Base-by-base conservation (phyloP, 2,797 vertebrate genomes). In the Chrysocyon brachyurus region DNA sequence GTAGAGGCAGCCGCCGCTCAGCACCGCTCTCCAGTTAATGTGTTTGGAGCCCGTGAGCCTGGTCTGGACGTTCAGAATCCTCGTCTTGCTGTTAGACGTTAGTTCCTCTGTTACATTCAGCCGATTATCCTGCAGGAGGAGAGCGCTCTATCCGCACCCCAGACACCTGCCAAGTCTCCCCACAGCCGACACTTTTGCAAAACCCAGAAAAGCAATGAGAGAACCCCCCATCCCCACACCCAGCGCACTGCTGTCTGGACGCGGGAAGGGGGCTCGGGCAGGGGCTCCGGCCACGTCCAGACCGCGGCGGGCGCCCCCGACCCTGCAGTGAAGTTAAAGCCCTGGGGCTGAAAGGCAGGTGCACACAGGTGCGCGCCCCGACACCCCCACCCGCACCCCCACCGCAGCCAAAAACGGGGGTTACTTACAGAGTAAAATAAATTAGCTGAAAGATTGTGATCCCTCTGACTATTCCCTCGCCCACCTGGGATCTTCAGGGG, bases 401-500 rank as follows among this genome's bases (percentile, higher is more conserved):
- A 40, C 40, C 5, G 5, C 5, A 46, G 33, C 68, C 19, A 7
- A 6, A 19, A 57, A 19, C 2, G 14, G 2, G 33, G 2, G 19
- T 6, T 92, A 99, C 99, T 99, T 98, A 99, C 99, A 96, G 99
- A 99, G 98, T 99, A 99, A 98, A 99, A 99, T 99, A 99, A 99
- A 97, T 99, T 99, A 99, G 99, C 99, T 99, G 99, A 99, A 99
- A 99, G 99, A 99, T 99, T 99, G 99, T 99, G 99, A 99, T 99
- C 99, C 99, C 99, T 99, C 98, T 99, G 99, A 99, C 99, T 99
- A 99, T 99, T 99, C 99, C 99, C 99, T 99, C 99, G 99, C 99
- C 99, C 99, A 99, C 99, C 99, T 99, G 99, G 99, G 99, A 99
- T 99, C 99, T 99, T 99, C 99, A 99, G 99, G 99, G 99, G 99